These are phyloP conservation scores for Manis pentadactyla DNA, from an alignment of 2,797 vertebrate genomes.

Conservation along the genomic window DNA sequence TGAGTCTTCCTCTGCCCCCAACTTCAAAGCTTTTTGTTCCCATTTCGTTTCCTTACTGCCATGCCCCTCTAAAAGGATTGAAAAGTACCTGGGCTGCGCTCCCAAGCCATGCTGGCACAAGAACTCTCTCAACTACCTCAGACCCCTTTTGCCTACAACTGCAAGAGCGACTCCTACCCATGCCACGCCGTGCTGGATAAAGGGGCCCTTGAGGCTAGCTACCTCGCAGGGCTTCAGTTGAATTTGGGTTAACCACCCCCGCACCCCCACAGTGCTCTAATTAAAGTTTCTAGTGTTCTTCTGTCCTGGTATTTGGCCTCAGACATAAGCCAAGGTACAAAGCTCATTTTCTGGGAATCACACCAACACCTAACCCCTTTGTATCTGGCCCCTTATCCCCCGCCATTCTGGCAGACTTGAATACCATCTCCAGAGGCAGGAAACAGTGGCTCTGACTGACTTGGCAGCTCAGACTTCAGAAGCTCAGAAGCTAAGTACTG, in stretches of 20 bases:
- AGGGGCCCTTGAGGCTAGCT: not conserved
- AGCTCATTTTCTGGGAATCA: not conserved
- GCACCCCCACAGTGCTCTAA: not conserved
- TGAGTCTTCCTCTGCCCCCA: not conserved
- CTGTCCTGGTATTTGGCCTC: not conserved
- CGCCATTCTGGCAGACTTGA: not conserved
- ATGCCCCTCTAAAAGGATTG: not conserved
- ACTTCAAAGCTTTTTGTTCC: not conserved
- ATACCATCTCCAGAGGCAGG: not conserved
- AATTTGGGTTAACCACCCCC: not conserved
- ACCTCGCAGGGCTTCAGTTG: not conserved
- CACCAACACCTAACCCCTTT: not conserved
- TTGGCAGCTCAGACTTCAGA: not conserved
- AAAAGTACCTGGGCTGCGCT: not conserved
- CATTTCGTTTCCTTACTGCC: not conserved
- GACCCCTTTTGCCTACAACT: not conserved
- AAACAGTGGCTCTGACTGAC: not conserved
- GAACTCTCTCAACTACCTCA: not conserved
- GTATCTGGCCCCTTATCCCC: not conserved
- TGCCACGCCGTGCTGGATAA: not conserved
- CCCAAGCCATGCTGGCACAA: not conserved
- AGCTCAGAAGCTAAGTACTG: not conserved
- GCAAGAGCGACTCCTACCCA: not conserved
- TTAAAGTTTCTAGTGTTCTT: not conserved
- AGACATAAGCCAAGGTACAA: not conserved